Conservation (phyloP, 2,113 vertebrate species). For the Alces alces region DNA sequence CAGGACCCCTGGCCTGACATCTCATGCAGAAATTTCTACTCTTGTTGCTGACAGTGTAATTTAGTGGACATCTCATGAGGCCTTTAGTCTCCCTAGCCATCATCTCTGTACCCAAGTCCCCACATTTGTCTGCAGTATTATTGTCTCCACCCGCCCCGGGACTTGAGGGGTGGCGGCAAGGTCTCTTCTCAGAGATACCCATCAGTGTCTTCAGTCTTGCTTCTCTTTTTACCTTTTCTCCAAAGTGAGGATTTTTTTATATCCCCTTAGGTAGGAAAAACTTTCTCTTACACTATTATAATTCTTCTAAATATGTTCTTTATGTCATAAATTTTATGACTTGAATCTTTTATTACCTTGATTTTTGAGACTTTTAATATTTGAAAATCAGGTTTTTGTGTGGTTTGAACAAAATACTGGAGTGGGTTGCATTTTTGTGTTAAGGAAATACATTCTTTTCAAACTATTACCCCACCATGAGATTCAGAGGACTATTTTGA, state of each 20-base stretch:
- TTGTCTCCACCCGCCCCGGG: not conserved
- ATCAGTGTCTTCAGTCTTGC: not conserved
- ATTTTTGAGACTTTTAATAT: conserved; percentile 8
- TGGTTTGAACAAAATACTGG: not conserved
- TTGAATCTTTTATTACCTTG: not conserved
- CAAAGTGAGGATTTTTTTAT: not conserved
- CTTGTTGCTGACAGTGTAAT: not conserved
- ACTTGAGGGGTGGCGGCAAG: not conserved
- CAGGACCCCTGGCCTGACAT: not conserved
- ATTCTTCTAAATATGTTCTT: conserved; percentile 2
- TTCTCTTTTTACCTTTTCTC: not conserved
- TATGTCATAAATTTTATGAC: not conserved
- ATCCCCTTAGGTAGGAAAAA: not conserved
- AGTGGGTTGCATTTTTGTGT: not conserved
- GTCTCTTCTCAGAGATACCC: not conserved
- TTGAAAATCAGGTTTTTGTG: not conserved
- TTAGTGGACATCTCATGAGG: not conserved
- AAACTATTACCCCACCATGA: not conserved
- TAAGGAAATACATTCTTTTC: not conserved
- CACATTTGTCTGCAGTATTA: not conserved
- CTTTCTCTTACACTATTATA: not conserved
- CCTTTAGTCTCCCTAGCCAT: not conserved
- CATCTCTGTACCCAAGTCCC: not conserved
- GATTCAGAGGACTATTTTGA: not conserved
- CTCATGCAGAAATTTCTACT: not conserved